Percentiles rank a stretch among this genome's conserved stretches.
These are phyloP conservation scores for Loxodonta africana DNA, from an alignment of 2,113 vertebrate genomes.

Conservation along the genomic window DNA sequence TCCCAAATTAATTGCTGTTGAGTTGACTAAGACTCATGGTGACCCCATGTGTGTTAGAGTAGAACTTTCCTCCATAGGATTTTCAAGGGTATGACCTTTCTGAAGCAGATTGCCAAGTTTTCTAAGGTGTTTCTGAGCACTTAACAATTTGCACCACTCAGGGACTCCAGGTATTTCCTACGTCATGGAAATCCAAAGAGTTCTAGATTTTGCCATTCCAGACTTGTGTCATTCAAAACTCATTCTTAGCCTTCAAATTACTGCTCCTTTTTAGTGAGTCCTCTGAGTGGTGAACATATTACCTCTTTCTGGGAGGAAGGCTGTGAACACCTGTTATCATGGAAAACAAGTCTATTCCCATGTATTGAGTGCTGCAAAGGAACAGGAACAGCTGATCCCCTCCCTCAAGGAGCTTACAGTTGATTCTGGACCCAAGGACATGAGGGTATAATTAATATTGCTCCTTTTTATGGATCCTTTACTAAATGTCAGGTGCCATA, in stretches of 20 bases:
- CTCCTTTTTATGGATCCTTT: not conserved
- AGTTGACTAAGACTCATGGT: too few species aligned
- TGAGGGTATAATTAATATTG: not conserved
- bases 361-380: fast-evolving
- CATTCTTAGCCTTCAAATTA: not conserved
- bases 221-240: not conserved
- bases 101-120: too few species aligned
- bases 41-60: too few species aligned
- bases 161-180: not conserved
- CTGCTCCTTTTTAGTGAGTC: not conserved
- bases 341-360: not conserved
- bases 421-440: not conserved
- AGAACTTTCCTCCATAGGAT: too few species aligned
- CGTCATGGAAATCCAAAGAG: not conserved
- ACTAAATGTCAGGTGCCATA: not conserved
- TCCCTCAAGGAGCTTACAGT: not conserved
- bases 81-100: too few species aligned
- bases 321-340: not conserved
- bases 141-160: too few species aligned
- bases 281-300: not conserved
- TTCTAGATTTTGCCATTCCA: not conserved
- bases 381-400: not conserved
- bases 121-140: too few species aligned
- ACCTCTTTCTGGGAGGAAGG: not conserved
- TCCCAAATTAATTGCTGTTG: not conserved